Evolutionary conservation across 1,140 invertebrate genomes (phyloP), one percentile per base, ranked within the genome.

Genomic region (Aleiodes sp.): DNA sequence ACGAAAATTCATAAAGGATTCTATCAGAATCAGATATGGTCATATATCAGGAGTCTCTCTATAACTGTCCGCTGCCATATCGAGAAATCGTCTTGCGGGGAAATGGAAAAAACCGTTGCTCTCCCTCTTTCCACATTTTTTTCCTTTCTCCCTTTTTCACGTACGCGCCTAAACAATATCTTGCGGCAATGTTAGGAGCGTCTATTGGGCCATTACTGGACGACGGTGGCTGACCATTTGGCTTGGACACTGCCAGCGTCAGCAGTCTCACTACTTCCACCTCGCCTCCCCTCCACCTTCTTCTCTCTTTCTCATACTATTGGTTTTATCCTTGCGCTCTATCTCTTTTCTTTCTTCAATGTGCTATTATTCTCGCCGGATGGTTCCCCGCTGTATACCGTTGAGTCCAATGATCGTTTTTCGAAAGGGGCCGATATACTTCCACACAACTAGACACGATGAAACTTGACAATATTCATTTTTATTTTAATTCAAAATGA

Each of bases 121-220:
- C 46, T 24, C 4, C 46, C 31, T 24, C 46, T n/a, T n/a, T n/a
- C n/a, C n/a, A n/a, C n/a, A n/a, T n/a, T n/a, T n/a, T n/a, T n/a
- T n/a, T n/a, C n/a, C n/a, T n/a, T n/a, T 64, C 24, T 35, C 31
- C n/a, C 62, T 33, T 35, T 65, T 65, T 24, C 41, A 39, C 41
- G 46, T 52, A 63, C 77, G 75, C 73, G 82, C 79, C 82, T 86
- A 85, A 86, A 86, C 83, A 85, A 86, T 86, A 86, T 85, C 83
- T 84, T 80, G 82, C 81, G 82, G 80, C 39, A 73, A 84, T 83
- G 81, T 85, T 84, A 84, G 82, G 81, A 84, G 80, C 82, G 82
- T 83, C 83, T 83, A 84, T 86, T 82, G 82, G 83, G 80, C 84
- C 82, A 85, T 85, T 86, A 85, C 80, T 80, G 46, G 56, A 59